Evolutionary conservation across 2,888 invertebrate species (phyloP), one percentile per base, ranked within the genome.

Genomic region (Drosophila fulvimacula): DNA sequence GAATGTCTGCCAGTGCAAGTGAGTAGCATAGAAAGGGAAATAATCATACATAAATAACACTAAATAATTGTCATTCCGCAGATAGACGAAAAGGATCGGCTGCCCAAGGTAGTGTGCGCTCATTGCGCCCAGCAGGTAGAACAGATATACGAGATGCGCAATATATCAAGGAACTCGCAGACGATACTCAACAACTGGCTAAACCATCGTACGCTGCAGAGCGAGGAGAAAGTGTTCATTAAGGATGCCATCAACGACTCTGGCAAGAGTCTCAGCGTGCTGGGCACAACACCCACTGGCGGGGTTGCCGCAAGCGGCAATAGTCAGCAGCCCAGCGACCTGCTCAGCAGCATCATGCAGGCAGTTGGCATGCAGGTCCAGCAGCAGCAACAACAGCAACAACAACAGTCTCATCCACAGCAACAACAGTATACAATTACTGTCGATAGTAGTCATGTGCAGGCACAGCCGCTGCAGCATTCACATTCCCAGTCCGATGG

Each of bases 51-150:
- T 4, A 19, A 27, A 21, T 7, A 17, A 5, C 7, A 24, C 53
- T 48, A 41, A 44, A 30, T 34, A 21, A 17, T 17, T 32, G 6
- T 10, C 19, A 17, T 27, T 2, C 13, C 13, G n/a, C 51, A 95
- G 95, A 94, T 95, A 15, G 93, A 94, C 74, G 95, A 95, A 90
- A 94, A 95, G 81, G 95, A 95, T 91, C 95, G 94, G 34, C 91
- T 95, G 71, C 95, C 95, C 48, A 95, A 95, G 93, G 95, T 95
- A 24, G 93, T 95, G 15, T 95, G 95, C 87, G 93, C 93, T 13
- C 94, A 94, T 68, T 95, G 95, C 84, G 92, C 95, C 41, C 93
- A 94, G 78, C 94, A 94, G 78, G 88, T 95, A 65, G 95, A 95
- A 73, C 93, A 93, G 41, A 94, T 94, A 73, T 93, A 93, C 67